A percentile compares a stretch with the other conserved stretches of the same genome.
Conservation (phyloP, 2,797 vertebrate genomes). For the Poecilia velifera region DNA sequence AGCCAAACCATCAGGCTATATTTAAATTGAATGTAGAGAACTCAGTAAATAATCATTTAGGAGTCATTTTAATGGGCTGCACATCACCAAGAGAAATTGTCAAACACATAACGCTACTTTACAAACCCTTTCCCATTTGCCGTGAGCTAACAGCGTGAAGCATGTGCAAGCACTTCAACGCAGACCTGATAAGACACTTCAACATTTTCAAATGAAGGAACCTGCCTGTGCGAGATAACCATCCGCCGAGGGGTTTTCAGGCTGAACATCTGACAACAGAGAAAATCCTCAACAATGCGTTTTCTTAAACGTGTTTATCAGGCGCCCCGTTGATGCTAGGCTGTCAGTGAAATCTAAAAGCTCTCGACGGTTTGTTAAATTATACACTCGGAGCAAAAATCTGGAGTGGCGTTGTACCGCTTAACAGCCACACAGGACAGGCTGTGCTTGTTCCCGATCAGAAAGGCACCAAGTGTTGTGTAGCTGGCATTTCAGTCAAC, state of each 20-base stretch:
- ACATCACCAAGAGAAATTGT: background rate
- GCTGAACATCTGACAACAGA: background rate
- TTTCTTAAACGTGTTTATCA: background rate
- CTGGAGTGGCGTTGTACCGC: conserved; percentile 22
- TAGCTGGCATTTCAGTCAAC: conserved; percentile 39
- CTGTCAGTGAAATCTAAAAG: conserved; percentile 29
- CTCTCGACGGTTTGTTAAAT: conserved; percentile 11
- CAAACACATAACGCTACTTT: background rate
- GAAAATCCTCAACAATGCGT: background rate
- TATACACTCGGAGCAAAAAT: conserved; percentile 23
- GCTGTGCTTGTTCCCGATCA: conserved; percentile 43
- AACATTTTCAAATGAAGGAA: background rate
- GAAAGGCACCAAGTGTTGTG: conserved; percentile 16
- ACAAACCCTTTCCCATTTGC: background rate
- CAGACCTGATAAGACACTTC: background rate
- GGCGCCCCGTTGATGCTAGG: background rate
- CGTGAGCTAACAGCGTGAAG: background rate
- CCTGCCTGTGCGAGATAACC: background rate
- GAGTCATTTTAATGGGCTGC: background rate
- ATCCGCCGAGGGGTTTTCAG: background rate
- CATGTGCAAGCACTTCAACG: background rate
- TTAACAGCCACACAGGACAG: conserved; percentile 30
- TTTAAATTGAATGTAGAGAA: background rate
- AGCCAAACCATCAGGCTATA: background rate
- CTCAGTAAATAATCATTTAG: background rate